phyloP scores from a whole-genome alignment of 2,797 vertebrate genomes.

The Monodelphis domestica region DNA sequence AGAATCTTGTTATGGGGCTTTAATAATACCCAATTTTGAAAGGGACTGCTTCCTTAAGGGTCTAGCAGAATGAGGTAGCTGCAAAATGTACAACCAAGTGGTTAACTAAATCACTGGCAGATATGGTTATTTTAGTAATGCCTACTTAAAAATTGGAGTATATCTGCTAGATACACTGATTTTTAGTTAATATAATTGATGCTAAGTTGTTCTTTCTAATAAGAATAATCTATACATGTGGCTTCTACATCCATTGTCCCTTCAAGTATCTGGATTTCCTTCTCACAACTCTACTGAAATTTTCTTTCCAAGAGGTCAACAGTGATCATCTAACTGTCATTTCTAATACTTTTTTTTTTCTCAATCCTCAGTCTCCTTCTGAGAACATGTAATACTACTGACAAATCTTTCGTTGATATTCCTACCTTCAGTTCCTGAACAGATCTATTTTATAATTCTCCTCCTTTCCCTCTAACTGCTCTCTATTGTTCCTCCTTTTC shows the following conservation, averaged over 20 bases:
- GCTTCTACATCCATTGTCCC: background rate
- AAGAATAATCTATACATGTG: background rate
- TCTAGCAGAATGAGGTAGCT: background rate
- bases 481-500: background rate
- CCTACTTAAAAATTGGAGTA: background rate
- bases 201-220: background rate
- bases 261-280: background rate
- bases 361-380: background rate
- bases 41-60: background rate
- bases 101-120: background rate
- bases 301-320: background rate
- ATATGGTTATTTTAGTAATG: background rate
- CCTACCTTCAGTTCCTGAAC: background rate
- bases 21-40: background rate
- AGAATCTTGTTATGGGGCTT: background rate
- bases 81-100: background rate
- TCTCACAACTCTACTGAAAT: background rate
- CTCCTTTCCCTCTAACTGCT: background rate
- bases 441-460: background rate
- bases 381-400: background rate
- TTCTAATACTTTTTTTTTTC: background rate
- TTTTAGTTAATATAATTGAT: background rate
- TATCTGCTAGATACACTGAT: background rate
- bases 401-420: background rate
- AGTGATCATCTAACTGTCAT: background rate